Conservation (phyloP, 2,888 invertebrate genomes). For the Ichneumon xanthorius region DNA sequence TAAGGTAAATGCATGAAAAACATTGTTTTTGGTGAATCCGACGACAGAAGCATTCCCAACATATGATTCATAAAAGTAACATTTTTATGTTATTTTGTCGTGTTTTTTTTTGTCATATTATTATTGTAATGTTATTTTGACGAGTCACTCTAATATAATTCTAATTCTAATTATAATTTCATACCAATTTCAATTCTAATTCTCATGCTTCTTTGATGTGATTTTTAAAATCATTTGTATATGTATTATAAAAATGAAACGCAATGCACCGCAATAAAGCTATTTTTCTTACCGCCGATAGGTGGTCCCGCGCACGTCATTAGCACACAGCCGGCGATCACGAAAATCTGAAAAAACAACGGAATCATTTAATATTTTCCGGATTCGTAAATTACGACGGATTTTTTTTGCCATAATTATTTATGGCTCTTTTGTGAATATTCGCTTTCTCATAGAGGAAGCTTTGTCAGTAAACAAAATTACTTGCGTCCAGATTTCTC, state of each 20-base stretch:
- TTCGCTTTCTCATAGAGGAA: neutral
- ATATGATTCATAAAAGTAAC: neutral
- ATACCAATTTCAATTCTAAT: neutral
- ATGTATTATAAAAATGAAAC: too few relatives aligned
- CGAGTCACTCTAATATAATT: neutral
- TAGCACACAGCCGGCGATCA: slow-evolving; percentile 72
- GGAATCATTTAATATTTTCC: neutral
- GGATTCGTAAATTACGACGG: neutral
- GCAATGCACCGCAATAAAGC: neutral
- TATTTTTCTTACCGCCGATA: slow-evolving; percentile 73
- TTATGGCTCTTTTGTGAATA: too few relatives aligned
- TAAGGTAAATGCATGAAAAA: neutral
- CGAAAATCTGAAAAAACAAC: slow-evolving; percentile 71
- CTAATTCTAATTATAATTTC: too few relatives aligned
- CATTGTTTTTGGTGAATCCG: neutral
- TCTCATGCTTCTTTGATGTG: neutral
- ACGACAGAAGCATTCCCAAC: neutral
- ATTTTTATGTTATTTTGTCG: neutral
- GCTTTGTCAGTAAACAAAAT: neutral
- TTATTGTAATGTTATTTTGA: neutral
- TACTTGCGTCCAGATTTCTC: too few relatives aligned
- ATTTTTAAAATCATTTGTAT: neutral
- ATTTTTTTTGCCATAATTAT: too few relatives aligned
- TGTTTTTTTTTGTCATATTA: slow-evolving; percentile 2
- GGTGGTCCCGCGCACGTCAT: slow-evolving; percentile 72